phyloP scores from a whole-genome alignment of 2,113 vertebrate genomes.

The Ameiurus melas region DNA sequence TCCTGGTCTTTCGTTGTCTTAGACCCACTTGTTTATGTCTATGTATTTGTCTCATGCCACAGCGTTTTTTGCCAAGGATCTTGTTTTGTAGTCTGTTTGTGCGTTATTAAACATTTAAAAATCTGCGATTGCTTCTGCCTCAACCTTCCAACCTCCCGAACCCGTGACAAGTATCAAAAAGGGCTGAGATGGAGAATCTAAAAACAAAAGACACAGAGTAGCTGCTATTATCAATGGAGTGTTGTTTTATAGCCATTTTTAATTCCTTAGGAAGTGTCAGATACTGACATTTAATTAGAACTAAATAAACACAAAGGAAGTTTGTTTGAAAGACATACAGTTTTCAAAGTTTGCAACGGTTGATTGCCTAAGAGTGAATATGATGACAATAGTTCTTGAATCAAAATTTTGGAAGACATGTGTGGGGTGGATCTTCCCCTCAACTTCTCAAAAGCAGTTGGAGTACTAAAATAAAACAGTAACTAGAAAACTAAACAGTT shows the following conservation, averaged over 20 bases:
- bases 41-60: too few relatives aligned
- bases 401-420: neutral
- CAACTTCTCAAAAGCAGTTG: neutral
- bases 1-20: too few relatives aligned
- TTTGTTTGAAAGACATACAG: neutral
- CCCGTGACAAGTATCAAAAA: too few relatives aligned
- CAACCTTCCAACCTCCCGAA: too few relatives aligned
- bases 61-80: too few relatives aligned
- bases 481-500: neutral
- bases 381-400: neutral
- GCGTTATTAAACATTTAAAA: too few relatives aligned
- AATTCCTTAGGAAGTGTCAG: constrained; percentile 5
- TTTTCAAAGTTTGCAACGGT: neutral
- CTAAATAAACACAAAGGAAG: constrained; percentile 38
- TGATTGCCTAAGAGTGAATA: neutral
- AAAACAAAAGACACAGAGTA: neutral
- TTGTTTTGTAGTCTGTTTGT: too few relatives aligned
- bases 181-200: neutral
- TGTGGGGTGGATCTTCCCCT: neutral
- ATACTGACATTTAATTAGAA: constrained; percentile 34
- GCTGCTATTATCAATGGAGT: neutral
- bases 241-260: constrained; percentile 9
- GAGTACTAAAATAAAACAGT: neutral
- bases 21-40: too few relatives aligned
- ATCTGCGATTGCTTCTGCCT: too few relatives aligned